Evolutionary conservation across 2,797 vertebrate species (phyloP).

Genomic region (Thunnus albacares): DNA sequence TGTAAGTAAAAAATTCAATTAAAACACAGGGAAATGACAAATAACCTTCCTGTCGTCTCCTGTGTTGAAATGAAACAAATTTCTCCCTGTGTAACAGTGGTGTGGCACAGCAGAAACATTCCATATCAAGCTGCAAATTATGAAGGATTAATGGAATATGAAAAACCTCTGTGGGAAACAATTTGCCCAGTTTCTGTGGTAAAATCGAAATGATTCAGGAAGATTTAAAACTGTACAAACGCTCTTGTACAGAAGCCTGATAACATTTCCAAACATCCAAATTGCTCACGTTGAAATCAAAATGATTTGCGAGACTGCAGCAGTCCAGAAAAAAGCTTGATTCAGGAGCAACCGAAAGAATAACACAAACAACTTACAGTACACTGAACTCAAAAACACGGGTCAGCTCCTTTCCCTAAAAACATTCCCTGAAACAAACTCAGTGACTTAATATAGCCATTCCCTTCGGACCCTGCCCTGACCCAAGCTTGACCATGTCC

Average conservation of each 20-base stretch:
- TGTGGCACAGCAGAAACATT: constrained; percentile 44
- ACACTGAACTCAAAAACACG: constrained; percentile 81
- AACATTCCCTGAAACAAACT: constrained; percentile 88
- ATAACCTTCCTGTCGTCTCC: constrained; percentile 12
- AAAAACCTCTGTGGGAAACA: constrained; percentile 61
- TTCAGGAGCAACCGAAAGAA: constrained; percentile 69
- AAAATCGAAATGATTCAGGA: constrained; percentile 45
- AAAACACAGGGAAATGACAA: constrained; percentile 19
- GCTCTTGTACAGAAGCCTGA: constrained; percentile 51
- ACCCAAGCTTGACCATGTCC: constrained; percentile 77
- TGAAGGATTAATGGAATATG: constrained; percentile 51
- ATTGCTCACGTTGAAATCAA: constrained; percentile 48
- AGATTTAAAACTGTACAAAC: constrained; percentile 49
- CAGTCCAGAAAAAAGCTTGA: constrained; percentile 30
- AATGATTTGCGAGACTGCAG: constrained; percentile 57
- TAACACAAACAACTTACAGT: constrained; percentile 80
- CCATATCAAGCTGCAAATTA: constrained; percentile 45
- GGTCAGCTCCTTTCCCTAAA: constrained; percentile 84
- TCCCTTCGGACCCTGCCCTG: constrained; percentile 84
- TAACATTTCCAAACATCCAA: constrained; percentile 65
- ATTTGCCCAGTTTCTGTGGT: constrained; percentile 69
- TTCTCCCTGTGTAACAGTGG: constrained; percentile 27
- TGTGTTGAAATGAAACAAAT: constrained; percentile 40
- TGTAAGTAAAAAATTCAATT: constrained; percentile 6
- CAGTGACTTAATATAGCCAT: constrained; percentile 84